Evolutionary conservation across 2,888 invertebrate species (phyloP).

Genomic region (Mesorhabditis belari): DNA sequence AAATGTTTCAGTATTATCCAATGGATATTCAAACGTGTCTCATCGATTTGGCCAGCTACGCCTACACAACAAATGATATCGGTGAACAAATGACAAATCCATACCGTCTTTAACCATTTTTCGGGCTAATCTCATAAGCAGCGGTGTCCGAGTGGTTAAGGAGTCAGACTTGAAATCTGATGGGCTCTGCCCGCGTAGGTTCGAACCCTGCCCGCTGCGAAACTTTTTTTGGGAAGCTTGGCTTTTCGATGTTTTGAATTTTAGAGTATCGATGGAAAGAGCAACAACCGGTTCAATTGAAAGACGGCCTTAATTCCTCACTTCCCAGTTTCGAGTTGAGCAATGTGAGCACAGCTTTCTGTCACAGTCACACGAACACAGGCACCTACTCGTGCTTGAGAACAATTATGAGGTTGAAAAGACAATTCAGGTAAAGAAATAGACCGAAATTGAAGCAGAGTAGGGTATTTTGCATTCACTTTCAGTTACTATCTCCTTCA

Average conservation of each 20-base stretch:
- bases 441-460: not conserved
- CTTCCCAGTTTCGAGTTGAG: conserved; percentile 71
- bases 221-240: not conserved
- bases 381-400: conserved; percentile 93
- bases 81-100: conserved; percentile 57
- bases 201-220: conserved; percentile 36
- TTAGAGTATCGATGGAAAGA: conserved; percentile 80
- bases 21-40: conserved; percentile 90
- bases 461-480: not conserved
- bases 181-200: conserved; percentile 37
- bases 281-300: conserved; percentile 82
- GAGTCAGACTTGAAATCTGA: too few species aligned
- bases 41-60: conserved; percentile 90
- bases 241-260: not conserved
- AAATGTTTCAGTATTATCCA: conserved; percentile 59
- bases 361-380: conserved; percentile 91
- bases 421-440: conserved; percentile 77
- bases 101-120: not conserved
- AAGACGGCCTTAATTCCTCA: conserved; percentile 59
- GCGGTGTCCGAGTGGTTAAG: too few species aligned
- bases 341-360: conserved; percentile 69
- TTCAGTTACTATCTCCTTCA: conserved; percentile 91
- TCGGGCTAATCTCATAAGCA: too few species aligned
- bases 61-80: conserved; percentile 91
- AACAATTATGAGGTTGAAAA: conserved; percentile 87